Conservation (phyloP, 2,888 invertebrate genomes). For the Leptopterna dolabrata region DNA sequence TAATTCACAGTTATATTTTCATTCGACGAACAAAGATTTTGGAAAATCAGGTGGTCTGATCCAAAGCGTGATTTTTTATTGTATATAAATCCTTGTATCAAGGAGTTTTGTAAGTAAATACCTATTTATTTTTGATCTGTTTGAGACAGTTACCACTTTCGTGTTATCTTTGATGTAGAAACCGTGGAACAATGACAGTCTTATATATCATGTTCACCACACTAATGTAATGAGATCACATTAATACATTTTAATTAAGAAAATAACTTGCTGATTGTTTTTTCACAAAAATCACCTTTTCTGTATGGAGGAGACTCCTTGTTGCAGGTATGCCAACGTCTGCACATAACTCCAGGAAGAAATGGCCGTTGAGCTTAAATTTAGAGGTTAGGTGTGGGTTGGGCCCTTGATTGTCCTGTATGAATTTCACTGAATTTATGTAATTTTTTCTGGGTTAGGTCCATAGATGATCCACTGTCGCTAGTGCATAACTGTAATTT, state of each 20-base stretch:
- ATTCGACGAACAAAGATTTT: neutral
- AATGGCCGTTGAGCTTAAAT: too few species aligned
- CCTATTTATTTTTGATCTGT: constrained; percentile 31
- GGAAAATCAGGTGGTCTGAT: neutral
- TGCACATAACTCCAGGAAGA: too few species aligned
- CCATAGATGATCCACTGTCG: too few species aligned
- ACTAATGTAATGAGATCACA: constrained; percentile 12
- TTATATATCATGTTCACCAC: neutral
- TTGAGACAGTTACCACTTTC: constrained; percentile 31
- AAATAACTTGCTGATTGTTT: neutral
- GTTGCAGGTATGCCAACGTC: too few species aligned
- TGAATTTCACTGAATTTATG: too few species aligned
- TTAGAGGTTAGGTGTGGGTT: too few species aligned
- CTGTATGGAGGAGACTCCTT: too few species aligned
- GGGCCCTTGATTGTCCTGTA: too few species aligned
- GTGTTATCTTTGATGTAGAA: constrained; percentile 4
- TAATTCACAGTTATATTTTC: constrained; percentile 6
- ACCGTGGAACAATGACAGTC: constrained; percentile 5
- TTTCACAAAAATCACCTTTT: neutral
- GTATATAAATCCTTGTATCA: constrained; percentile 47
- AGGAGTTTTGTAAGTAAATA: constrained; percentile 33
- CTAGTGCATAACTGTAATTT: too few species aligned
- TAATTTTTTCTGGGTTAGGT: too few species aligned
- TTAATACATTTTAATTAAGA: constrained; percentile 6
- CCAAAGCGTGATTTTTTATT: neutral